Evolutionary conservation across 1,140 invertebrate species (phyloP).

Genomic region (Zaprionus ornatus): DNA sequence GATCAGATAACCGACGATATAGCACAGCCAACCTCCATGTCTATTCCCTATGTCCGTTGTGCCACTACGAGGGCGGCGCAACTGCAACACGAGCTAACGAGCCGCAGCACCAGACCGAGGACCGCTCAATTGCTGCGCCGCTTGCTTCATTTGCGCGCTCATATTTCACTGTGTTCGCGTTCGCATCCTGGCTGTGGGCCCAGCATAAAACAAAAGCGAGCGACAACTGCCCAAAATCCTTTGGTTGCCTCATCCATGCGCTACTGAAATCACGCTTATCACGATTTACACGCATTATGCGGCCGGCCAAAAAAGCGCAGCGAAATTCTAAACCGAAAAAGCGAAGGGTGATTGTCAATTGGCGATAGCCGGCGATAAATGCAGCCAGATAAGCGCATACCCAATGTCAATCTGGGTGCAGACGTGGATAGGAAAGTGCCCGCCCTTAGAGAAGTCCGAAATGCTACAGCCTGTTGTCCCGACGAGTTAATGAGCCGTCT

Average conservation of each 20-base stretch:
- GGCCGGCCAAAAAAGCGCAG: constrained; percentile 66
- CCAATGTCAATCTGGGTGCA: constrained; percentile 18
- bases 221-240: constrained; percentile 65
- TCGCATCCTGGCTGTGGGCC: constrained; percentile 32
- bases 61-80: constrained; percentile 44
- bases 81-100: constrained; percentile 79
- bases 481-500: constrained; percentile 41
- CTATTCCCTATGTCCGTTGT: not conserved
- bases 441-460: constrained; percentile 1
- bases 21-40: constrained; percentile 26
- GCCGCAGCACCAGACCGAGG: constrained; percentile 21
- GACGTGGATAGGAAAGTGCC: not conserved
- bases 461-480: constrained; percentile 4
- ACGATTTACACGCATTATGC: constrained; percentile 77
- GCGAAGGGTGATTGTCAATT: constrained; percentile 11
- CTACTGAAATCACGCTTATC: constrained; percentile 69
- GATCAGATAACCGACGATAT: constrained; percentile 72
- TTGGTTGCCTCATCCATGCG: constrained; percentile 27
- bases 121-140: constrained; percentile 52
- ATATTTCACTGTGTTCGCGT: constrained; percentile 65
- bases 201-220: constrained; percentile 60
- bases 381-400: constrained; percentile 56
- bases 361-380: constrained; percentile 58
- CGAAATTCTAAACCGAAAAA: constrained; percentile 75
- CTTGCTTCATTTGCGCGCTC: constrained; percentile 77